phyloP scores from a whole-genome alignment of 2,888 invertebrate genomes.

The Macrosoma leucophasiata region DNA sequence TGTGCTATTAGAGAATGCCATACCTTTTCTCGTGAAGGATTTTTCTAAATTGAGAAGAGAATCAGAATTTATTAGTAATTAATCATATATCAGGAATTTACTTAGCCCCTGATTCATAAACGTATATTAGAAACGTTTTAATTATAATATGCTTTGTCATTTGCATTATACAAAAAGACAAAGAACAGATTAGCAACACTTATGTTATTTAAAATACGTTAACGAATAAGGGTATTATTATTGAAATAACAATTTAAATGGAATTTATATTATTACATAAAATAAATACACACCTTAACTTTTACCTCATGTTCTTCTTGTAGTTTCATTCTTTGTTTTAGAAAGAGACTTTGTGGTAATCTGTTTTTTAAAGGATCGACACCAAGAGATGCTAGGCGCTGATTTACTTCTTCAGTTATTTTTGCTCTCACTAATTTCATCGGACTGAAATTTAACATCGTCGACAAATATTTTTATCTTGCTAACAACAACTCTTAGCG shows the following conservation, averaged over 20 bases:
- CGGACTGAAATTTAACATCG: slow-evolving; percentile 44
- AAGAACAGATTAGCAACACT: too few relatives aligned
- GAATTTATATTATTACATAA: slow-evolving; percentile 6
- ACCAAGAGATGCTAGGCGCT: slow-evolving; percentile 74
- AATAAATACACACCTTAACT: slow-evolving; percentile 62
- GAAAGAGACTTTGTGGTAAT: slow-evolving; percentile 71
- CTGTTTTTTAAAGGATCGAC: slow-evolving; percentile 79
- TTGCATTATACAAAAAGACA: too few relatives aligned
- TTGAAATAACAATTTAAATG: too few relatives aligned
- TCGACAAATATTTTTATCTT: too few relatives aligned
- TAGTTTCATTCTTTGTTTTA: slow-evolving; percentile 73
- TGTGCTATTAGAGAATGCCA: slow-evolving; percentile 60
- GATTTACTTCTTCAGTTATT: slow-evolving; percentile 68
- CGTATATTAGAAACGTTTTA: too few relatives aligned
- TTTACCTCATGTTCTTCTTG: slow-evolving; percentile 74
- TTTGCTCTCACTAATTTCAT: slow-evolving; percentile 58
- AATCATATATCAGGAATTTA: too few relatives aligned
- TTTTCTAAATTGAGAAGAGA: slow-evolving; percentile 53
- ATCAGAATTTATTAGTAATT: too few relatives aligned
- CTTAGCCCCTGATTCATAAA: too few relatives aligned
- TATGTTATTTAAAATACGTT: too few relatives aligned
- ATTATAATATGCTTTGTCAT: too few relatives aligned
- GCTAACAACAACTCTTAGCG: too few relatives aligned
- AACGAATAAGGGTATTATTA: too few relatives aligned
- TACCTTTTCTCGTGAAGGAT: slow-evolving; percentile 60